Evolutionary conservation across 1,140 invertebrate species (phyloP).

Genomic region (Chlorops oryzae): DNA sequence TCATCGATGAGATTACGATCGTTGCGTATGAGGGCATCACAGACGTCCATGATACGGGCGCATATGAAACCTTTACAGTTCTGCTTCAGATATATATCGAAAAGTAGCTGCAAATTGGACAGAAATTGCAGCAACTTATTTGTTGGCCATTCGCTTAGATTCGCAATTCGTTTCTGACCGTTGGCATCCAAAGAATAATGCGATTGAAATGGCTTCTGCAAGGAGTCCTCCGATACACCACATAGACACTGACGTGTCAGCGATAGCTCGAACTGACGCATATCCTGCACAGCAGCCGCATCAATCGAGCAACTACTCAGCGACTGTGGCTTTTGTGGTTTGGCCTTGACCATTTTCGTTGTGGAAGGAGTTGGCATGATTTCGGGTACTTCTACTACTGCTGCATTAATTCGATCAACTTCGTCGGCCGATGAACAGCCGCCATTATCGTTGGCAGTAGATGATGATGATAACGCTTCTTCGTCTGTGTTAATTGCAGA

Average conservation of each 20-base stretch:
- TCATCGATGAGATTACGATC: conserved; percentile 76
- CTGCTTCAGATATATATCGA: conserved; percentile 78
- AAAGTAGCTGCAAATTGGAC: conserved; percentile 73
- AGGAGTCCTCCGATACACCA: conserved; percentile 61
- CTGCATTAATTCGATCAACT: conserved; percentile 28
- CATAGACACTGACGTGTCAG: conserved; percentile 70
- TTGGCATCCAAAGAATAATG: conserved; percentile 52
- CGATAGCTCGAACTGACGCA: conserved; percentile 54
- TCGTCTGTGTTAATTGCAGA: background rate
- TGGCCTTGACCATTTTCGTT: no score
- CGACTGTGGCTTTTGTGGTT: conserved; percentile 25
- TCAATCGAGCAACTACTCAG: conserved; percentile 3
- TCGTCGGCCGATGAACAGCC: conserved; percentile 23
- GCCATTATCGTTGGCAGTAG: background rate
- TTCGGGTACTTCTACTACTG: background rate
- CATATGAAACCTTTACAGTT: conserved; percentile 74
- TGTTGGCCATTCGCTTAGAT: conserved; percentile 63
- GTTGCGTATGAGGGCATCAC: conserved; percentile 71
- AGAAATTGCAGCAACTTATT: conserved; percentile 69
- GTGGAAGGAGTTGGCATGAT: background rate
- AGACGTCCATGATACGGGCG: conserved; percentile 67
- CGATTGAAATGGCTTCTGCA: conserved; percentile 63
- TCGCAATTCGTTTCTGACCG: conserved; percentile 51
- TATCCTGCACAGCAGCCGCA: conserved; percentile 28
- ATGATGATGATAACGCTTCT: background rate